Evolutionary conservation across 2,888 invertebrate genomes (phyloP), one percentile per base, ranked within the genome.

Genomic region (Dynastes tityus): DNA sequence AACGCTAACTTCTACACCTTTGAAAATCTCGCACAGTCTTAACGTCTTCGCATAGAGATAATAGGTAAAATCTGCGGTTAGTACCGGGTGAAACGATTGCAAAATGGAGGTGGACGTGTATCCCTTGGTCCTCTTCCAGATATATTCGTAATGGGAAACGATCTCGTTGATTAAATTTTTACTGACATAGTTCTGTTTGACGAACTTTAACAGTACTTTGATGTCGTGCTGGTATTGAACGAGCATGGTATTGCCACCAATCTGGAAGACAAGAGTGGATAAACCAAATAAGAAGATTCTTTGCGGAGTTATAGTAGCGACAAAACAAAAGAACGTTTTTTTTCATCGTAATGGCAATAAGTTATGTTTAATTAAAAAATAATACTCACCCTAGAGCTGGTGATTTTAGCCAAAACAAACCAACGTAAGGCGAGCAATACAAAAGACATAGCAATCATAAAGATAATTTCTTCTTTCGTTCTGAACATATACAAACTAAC

Each of bases 121-220:
- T 22, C 82, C 82, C 58, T 80, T 77, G 1, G 81, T 80, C 64
- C 67, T 80, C 27, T 81, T 79, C 82, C 82, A 83, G 27, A 76
- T 71, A 61, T 82, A 78, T 37, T 81, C 77, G 53, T 77, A 81
- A 61, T 83, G 79, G 4, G 78, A 77, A 1, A 82, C 74, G 1
- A 80, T 78, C 40, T 78, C 75, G 11, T 77, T 58, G 6, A 80
- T 76, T 16, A 83, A 29, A 51, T 80, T 78, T 65, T 81, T 81
- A 51, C 78, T 78, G 3, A 83, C 74, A 11, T 77, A 75, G 64
- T 81, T 78, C 3, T 68, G 37, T 8, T 79, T 53, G 1, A 77
- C 77, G 67, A 82, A 83, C 22, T 63, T 78, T 16, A 79, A 11
- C 40, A 83, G 82, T 0, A 58, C 73, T 32, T 81, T 81, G 32